phyloP scores from a whole-genome alignment of 2,888 invertebrate genomes.

The Abscondita cerata region DNA sequence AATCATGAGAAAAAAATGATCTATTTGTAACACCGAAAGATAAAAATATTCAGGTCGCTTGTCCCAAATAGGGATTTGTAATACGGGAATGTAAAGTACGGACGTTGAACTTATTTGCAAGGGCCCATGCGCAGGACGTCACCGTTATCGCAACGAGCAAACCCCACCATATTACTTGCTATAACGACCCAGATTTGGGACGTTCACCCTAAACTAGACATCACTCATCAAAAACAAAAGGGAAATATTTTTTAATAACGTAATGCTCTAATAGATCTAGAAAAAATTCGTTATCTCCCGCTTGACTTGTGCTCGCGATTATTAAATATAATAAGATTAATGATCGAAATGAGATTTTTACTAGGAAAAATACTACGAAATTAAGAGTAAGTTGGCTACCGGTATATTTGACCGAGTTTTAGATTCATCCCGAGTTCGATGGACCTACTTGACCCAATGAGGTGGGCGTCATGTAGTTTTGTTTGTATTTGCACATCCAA shows the following conservation, averaged over 20 bases:
- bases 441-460: constrained; percentile 45
- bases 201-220: constrained; percentile 46
- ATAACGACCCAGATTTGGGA: constrained; percentile 47
- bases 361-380: constrained; percentile 24
- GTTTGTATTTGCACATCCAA: constrained; percentile 4
- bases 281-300: not conserved
- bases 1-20: constrained; percentile 24
- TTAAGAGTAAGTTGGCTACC: constrained; percentile 38
- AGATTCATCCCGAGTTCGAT: constrained; percentile 41
- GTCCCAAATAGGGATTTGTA: constrained; percentile 46
- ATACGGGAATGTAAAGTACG: constrained; percentile 46
- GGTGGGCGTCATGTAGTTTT: constrained; percentile 39
- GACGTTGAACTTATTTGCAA: constrained; percentile 44
- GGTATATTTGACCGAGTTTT: constrained; percentile 40
- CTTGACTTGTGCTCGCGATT: not conserved
- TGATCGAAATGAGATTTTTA: not conserved
- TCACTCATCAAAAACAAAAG: constrained; percentile 41
- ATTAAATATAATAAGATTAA: constrained; percentile 8
- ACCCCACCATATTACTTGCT: constrained; percentile 41
- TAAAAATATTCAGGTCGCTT: constrained; percentile 47
- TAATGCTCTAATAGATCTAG: not conserved
- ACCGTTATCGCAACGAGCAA: constrained; percentile 47
- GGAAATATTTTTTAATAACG: constrained; percentile 34
- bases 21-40: constrained; percentile 43
- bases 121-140: constrained; percentile 45